Evolutionary conservation across 1,140 invertebrate species (phyloP).

Genomic region (Oreohelix idahoensis): DNA sequence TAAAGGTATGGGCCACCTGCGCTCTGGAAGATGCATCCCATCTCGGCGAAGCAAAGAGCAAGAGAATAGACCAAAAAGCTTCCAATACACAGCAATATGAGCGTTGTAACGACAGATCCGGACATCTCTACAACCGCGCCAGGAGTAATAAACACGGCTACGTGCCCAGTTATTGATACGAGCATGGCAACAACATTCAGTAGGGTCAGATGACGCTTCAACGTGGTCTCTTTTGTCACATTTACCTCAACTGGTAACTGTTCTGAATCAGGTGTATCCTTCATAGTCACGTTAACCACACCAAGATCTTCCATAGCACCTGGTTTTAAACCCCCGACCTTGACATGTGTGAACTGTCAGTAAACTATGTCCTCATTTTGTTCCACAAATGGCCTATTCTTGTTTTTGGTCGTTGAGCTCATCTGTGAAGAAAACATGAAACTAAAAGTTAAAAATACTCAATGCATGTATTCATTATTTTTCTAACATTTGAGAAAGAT

Average conservation of each 20-base stretch:
- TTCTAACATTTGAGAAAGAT: too few relatives aligned
- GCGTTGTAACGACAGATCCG: conserved; percentile 34
- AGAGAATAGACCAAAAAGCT: conserved; percentile 24
- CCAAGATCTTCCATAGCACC: too few relatives aligned
- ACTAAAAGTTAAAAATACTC: too few relatives aligned
- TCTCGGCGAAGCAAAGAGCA: conserved; percentile 94
- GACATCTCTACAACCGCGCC: conserved; percentile 23
- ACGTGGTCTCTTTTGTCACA: neutral
- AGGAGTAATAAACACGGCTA: conserved; percentile 41
- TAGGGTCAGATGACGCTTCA: conserved; percentile 33
- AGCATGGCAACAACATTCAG: conserved; percentile 33
- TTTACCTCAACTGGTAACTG: neutral
- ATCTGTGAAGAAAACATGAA: too few relatives aligned
- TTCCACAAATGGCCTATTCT: too few relatives aligned
- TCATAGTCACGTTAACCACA: too few relatives aligned
- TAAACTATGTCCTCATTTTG: too few relatives aligned
- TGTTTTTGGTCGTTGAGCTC: too few relatives aligned
- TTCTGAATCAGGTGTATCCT: neutral
- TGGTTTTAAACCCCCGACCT: too few relatives aligned
- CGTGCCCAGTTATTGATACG: conserved; percentile 40
- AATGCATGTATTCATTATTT: too few relatives aligned
- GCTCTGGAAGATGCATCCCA: conserved; percentile 91
- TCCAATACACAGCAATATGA: conserved; percentile 34
- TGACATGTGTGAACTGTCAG: too few relatives aligned
- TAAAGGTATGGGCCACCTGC: conserved; percentile 97